A percentile compares a stretch with the other conserved stretches of the same genome.
phyloP scores from a whole-genome alignment of 1,140 invertebrate genomes.

The Coptotermes formosanus region DNA sequence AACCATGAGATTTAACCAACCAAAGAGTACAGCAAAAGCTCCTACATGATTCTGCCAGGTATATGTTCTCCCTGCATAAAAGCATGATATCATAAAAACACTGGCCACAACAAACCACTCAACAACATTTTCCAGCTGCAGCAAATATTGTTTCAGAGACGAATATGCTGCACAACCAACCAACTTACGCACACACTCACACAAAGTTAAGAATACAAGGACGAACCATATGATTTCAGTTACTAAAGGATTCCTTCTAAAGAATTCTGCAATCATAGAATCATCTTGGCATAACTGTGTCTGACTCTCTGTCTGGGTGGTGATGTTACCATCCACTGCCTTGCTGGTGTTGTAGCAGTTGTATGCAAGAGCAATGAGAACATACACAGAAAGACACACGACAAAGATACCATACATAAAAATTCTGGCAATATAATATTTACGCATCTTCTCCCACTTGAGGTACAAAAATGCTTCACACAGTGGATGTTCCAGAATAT shows the following conservation, averaged over 20 bases:
- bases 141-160: slow-evolving; percentile 73
- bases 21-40: slow-evolving; percentile 77
- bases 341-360: slow-evolving; percentile 76
- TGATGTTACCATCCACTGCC: slow-evolving; percentile 60
- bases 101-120: slow-evolving; percentile 82
- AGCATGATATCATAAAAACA: slow-evolving; percentile 76
- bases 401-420: slow-evolving; percentile 79
- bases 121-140: slow-evolving; percentile 78
- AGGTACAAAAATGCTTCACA: slow-evolving; percentile 80
- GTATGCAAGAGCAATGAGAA: slow-evolving; percentile 71
- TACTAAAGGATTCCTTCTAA: slow-evolving; percentile 67
- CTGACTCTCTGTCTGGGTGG: slow-evolving; percentile 56
- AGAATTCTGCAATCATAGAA: slow-evolving; percentile 67
- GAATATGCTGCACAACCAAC: slow-evolving; percentile 74
- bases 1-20: slow-evolving; percentile 81
- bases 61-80: slow-evolving; percentile 72
- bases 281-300: slow-evolving; percentile 46
- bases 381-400: slow-evolving; percentile 72
- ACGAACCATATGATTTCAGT: slow-evolving; percentile 73
- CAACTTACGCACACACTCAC: slow-evolving; percentile 73
- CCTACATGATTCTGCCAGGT: slow-evolving; percentile 80
- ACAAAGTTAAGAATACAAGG: slow-evolving; percentile 67
- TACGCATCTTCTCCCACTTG: slow-evolving; percentile 87
- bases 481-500: slow-evolving; percentile 76
- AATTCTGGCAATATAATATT: slow-evolving; percentile 77